Base-by-base conservation (phyloP, 2,888 invertebrate genomes). In the Drosophila limbata region DNA sequence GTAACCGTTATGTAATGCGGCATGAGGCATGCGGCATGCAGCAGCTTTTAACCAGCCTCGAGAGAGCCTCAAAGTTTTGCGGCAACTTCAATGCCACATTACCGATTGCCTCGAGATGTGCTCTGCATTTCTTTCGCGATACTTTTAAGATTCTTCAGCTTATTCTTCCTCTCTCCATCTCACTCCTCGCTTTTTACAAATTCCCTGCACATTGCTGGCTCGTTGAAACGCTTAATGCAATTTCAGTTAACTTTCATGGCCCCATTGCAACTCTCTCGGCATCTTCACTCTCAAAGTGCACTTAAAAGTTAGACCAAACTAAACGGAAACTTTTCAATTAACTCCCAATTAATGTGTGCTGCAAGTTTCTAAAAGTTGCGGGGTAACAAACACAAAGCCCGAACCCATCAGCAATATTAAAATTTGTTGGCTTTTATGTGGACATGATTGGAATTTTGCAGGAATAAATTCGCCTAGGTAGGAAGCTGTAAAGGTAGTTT, bases 311-410 rank as follows among this genome's bases (percentile, higher is more conserved):
- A 39, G 21, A 6, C 3, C 13, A 21, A 74, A 51, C 77, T 73
- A 47, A 50, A 64, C 47, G 66, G 13, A 67, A 74, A 87, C 77
- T 79, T 87, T 87, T 79, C 83, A 83, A 87, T 85, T 87, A 87
- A 87, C 85, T 85, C 73, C 66, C 88, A 84, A 83, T 85, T 85
- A 85, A 88, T 84, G 74, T 79, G 55, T 52, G 55, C 39, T 42
- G 39, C 44, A 57, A 62, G n/a, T 53, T 50, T n/a, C 15, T 6
- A 17, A 53, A 59, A 59, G 45, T 37, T 63, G 8, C 25, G 33
- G n/a, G 25, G 48, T 39, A 35, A 61, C 33, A 33, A 53, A 10
- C 45, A 39, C 55, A 60, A 47, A 37, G 25, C 21, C 33, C 56
- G 25, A 45, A 63, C 15, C 53, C 53, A 77, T 76, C 72, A 62